Evolutionary conservation across 1,140 invertebrate species (phyloP).

Genomic region (Megalonaias nervosa): DNA sequence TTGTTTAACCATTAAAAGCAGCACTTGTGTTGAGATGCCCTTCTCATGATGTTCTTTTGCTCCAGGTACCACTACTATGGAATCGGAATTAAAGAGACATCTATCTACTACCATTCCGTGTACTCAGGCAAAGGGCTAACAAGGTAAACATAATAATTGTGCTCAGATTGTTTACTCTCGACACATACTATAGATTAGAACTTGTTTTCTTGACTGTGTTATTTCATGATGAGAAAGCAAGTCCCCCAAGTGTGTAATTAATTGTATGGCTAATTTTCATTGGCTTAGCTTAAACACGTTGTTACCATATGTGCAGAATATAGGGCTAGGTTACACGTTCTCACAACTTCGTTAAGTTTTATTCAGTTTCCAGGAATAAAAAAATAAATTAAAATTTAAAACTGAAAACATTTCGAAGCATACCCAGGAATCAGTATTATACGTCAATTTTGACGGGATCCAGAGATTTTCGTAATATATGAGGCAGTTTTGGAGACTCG

Average conservation of each 20-base stretch:
- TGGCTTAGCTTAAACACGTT: constrained; percentile 6
- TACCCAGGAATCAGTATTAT: too few species aligned
- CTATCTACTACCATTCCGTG: constrained; percentile 69
- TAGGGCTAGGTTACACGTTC: not conserved
- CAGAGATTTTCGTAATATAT: too few species aligned
- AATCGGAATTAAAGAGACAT: constrained; percentile 69
- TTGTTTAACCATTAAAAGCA: too few species aligned
- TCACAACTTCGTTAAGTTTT: too few species aligned
- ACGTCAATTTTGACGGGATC: too few species aligned
- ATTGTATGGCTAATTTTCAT: constrained; percentile 9
- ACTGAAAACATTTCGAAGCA: too few species aligned
- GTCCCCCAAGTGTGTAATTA: constrained; percentile 1
- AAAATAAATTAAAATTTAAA: too few species aligned
- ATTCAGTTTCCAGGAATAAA: too few species aligned
- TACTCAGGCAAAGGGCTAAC: constrained; percentile 69
- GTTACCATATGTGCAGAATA: not conserved
- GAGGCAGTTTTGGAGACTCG: too few species aligned
- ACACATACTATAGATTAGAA: constrained; percentile 7
- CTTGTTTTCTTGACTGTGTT: not conserved
- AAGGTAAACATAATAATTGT: constrained; percentile 46
- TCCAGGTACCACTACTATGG: constrained; percentile 70
- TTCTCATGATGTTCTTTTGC: constrained; percentile 10
- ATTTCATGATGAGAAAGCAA: not conserved
- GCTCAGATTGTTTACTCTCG: not conserved
- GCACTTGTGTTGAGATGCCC: too few species aligned